Evolutionary conservation across 2,888 invertebrate species (phyloP), one percentile per base, ranked within the genome.

Genomic region (Conistra vaccinii): DNA sequence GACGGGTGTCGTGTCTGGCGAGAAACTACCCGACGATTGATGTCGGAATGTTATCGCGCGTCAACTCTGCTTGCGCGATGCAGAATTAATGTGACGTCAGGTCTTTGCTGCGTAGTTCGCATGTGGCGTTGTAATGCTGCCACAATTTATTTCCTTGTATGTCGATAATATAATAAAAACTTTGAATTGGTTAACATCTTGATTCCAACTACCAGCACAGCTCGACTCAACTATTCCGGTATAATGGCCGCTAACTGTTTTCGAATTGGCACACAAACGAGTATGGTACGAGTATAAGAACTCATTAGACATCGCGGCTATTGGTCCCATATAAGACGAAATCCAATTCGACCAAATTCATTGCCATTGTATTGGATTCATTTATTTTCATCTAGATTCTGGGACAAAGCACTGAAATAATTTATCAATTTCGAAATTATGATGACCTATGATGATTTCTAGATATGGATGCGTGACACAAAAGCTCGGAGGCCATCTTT

Each of bases 261-360:
- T 51, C 5, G 10, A 42, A 51, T 26, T 61, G 32, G 29, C 29
- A 67, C 35, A 39, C 10, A 29, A 39, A 68, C 32, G 20, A 26
- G 48, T 57, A 48, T 23, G 39, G 68, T 78, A n/a, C n/a, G n/a
- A n/a, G n/a, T n/a, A 26, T 45, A 9, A 55, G n/a, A 68, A 29
- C 78, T 69, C 26, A 78, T 75, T 42, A 78, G 23, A 58, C 26
- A 32, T 42, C 3, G 12, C n/a, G 9, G 5, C 20, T 35, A 26
- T 42, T 78, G 58, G 42, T 10, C n/a, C 65, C 79, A 0, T 79
- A 45, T 29, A 45, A 45, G 79, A 61, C 35, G 10, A 53, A 71
- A 42, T 39, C 53, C n/a, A 70, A 45, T 61, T 71, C 58, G 2
- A 17, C 3, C 12, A 6, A n/a, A 71, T 71, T 29, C 10, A 39